Evolutionary conservation across 2,888 invertebrate genomes (phyloP), one percentile per base, ranked within the genome.

Genomic region (Brenthis daphne): DNA sequence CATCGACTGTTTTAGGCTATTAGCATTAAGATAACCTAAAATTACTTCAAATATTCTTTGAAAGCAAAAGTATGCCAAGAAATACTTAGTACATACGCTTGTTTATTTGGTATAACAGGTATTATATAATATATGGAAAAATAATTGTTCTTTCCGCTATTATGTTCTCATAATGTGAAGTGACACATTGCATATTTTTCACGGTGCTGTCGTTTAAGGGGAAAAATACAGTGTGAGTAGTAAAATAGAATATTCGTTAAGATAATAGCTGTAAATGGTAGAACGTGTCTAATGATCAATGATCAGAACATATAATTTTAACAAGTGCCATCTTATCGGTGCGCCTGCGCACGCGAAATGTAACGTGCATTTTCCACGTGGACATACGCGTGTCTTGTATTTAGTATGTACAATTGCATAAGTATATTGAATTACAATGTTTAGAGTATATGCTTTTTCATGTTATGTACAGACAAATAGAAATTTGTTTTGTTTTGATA

Each of bases 301-400:
- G 43, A 55, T 55, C 47, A 20, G 6, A 60, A 47, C 14, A 60
- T 60, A 54, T 65, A 53, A 60, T 66, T 66, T 66, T 13, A 60
- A 43, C 57, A n/a, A 50, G 48, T 16, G 60, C 33, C 51, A 33
- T 16, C 29, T 54, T 66, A 70, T 70, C 69, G 60, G 33, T 69
- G 67, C 69, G 72, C 67, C 3, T 6, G 64, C 67, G 72, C 72
- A 72, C 64, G 68, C 70, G 61, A 6, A 0, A 1, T 48, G 58
- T 64, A 68, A 72, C 72, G 72, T 72, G 72, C 55, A 53, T 20
- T n/a, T 43, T 12, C 65, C 70, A 68, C 68, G 68, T 68, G 72
- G 37, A 57, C n/a, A 3, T 43, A 48, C 63, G 57, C 51, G 70
- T 65, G 69, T 20, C 50, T 24, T 37, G 37, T 63, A 63, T 61